Conservation (phyloP, 2,888 invertebrate species). For the Pediacus dermestoides region DNA sequence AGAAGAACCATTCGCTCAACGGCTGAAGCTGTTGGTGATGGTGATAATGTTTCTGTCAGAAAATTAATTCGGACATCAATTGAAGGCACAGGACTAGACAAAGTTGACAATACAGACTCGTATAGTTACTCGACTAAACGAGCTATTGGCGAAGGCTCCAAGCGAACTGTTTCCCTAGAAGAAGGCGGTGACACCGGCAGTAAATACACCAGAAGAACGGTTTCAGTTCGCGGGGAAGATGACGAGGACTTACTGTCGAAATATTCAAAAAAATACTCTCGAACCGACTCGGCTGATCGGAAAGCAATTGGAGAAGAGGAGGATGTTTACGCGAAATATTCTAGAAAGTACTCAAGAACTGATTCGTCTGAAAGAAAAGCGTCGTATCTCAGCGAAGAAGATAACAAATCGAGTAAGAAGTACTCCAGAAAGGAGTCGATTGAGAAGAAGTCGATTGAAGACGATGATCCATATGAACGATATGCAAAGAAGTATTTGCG, state of each 20-base stretch:
- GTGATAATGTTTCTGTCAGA: constrained; percentile 36
- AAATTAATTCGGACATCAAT: constrained; percentile 33
- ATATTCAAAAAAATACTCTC: constrained; percentile 32
- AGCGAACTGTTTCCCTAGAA: constrained; percentile 31
- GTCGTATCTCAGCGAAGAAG: constrained; percentile 27
- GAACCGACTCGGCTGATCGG: constrained; percentile 23
- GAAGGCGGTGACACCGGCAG: constrained; percentile 27
- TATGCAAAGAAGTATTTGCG: constrained; percentile 35
- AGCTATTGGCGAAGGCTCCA: constrained; percentile 30
- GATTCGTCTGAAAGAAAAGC: constrained; percentile 26
- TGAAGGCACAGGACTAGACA: constrained; percentile 35
- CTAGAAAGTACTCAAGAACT: constrained; percentile 37
- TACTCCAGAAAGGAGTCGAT: constrained; percentile 29
- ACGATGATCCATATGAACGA: constrained; percentile 35
- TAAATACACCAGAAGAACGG: constrained; percentile 25
- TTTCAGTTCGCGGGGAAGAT: constrained; percentile 22
- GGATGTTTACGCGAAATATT: constrained; percentile 38
- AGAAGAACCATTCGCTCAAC: constrained; percentile 32
- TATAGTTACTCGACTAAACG: constrained; percentile 29
- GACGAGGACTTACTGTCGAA: constrained; percentile 34
- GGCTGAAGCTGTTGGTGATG: constrained; percentile 37
- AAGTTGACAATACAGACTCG: constrained; percentile 25
- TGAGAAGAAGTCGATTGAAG: constrained; percentile 27
- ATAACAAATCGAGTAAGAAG: constrained; percentile 28
- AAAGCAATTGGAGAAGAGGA: constrained; percentile 42